Evolutionary conservation across 2,797 vertebrate species (phyloP).

Genomic region (Gymnothorax javanicus): DNA sequence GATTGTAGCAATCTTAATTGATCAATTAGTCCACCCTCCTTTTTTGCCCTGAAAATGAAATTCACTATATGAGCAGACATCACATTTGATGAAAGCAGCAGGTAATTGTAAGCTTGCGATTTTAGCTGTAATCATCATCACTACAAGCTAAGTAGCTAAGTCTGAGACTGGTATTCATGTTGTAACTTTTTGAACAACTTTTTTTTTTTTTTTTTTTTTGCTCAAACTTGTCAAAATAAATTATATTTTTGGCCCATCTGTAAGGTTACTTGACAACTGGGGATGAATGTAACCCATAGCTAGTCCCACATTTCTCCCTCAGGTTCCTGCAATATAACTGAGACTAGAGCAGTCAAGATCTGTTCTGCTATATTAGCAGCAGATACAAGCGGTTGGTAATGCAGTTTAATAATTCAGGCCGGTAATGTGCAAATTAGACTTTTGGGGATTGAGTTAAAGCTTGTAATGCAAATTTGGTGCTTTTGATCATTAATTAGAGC

Average conservation of each 20-base stretch:
- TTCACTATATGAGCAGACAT: too few species aligned
- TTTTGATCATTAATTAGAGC: not conserved
- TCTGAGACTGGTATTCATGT: too few species aligned
- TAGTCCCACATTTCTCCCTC: not conserved
- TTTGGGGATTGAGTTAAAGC: not conserved
- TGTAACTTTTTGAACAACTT: not conserved
- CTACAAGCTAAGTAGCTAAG: too few species aligned
- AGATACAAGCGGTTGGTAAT: not conserved
- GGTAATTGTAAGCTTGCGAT: too few species aligned
- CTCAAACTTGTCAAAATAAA: not conserved
- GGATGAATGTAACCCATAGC: not conserved
- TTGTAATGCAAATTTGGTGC: not conserved
- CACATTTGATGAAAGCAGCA: too few species aligned
- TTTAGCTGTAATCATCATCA: too few species aligned
- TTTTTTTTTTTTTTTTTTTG: not conserved
- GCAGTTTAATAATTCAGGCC: not conserved
- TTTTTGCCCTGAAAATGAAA: not conserved
- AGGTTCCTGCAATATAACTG: not conserved
- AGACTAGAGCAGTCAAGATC: not conserved
- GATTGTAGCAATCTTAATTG: not conserved
- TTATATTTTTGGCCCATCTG: not conserved
- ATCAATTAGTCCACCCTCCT: not conserved
- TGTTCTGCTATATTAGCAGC: not conserved
- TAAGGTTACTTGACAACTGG: not conserved
- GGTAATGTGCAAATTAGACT: not conserved